Base-by-base conservation (phyloP, 2,888 invertebrate species). In the Drosophila tripunctata region DNA sequence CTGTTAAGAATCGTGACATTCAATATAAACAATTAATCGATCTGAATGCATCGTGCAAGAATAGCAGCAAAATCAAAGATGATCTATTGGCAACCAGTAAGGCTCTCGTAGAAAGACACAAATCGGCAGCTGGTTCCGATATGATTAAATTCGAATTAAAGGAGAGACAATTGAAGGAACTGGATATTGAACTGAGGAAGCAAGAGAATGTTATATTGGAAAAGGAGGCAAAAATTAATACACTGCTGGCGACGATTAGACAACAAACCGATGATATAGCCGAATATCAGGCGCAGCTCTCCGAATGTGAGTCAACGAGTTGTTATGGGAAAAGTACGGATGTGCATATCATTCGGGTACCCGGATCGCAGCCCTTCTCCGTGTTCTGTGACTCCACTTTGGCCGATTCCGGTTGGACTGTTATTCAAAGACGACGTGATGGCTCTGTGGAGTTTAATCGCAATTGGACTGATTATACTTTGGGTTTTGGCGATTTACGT, bases 401-500 rank as follows among this genome's bases (percentile, higher is more conserved):
- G 2, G 92, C 92, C 0, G 93, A 93, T 1, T 94, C 94, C 0
- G 94, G 94, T 2, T 95, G 95, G 95, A 94, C 94, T 41, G 93
- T 94, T 91, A 94, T 51, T 91, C 94, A 94, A 85, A 93, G 94
- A 67, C 92, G 95, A 22, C 92, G 92, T 58, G 94, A 94, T 68
- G 95, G 95, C 0, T 91, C 92, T 0, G 93, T 94, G 80, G 93
- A 93, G 69, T 95, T 95, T 82, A 93, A 93, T 78, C 93, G 93
- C 69, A 88, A 92, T 43, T 95, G 94, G 94, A 87, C 92, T 0
- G 93, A 94, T 54, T 95, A 95, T 86, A 93, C 93, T 72, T 85
- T 92, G 40, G 95, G 95, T 2, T 95, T 95, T 77, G 95, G 95
- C 0, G 94, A 95, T 82, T 90, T 94, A 15, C 93, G 93, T 0